Conservation (phyloP, 2,888 invertebrate species). For the Drosophila sordidula region DNA sequence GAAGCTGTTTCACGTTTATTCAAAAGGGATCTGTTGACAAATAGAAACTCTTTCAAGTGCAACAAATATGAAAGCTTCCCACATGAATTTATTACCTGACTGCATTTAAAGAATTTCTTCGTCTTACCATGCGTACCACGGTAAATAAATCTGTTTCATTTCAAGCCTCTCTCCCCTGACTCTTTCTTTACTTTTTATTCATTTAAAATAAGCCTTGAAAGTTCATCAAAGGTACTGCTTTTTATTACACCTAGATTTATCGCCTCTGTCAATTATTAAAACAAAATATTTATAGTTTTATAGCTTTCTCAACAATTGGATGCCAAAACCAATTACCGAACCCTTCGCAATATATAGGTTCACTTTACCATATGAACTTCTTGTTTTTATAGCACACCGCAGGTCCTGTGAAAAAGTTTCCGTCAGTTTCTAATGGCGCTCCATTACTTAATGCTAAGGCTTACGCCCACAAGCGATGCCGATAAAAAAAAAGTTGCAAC, state of each 20-base stretch:
- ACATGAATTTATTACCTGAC: too few relatives aligned
- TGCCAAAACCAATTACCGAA: constrained; percentile 20
- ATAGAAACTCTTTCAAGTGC: neutral
- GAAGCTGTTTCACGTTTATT: constrained; percentile 3
- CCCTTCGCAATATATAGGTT: constrained; percentile 17
- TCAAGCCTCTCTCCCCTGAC: too few relatives aligned
- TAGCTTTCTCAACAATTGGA: constrained; percentile 16
- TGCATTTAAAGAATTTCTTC: too few relatives aligned
- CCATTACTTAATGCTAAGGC: constrained; percentile 74
- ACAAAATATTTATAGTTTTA: constrained; percentile 25
- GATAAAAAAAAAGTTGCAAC: constrained; percentile 62
- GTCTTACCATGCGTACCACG: too few relatives aligned
- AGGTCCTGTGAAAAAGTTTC: constrained; percentile 38
- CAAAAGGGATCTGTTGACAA: constrained; percentile 4
- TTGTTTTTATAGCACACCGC: constrained; percentile 33
- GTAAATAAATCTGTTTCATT: too few relatives aligned
- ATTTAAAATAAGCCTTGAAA: too few relatives aligned
- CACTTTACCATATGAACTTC: constrained; percentile 26
- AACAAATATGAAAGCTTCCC: neutral
- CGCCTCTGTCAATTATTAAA: neutral
- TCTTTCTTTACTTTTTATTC: too few relatives aligned
- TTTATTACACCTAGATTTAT: constrained; percentile 5
- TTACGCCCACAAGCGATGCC: constrained; percentile 46
- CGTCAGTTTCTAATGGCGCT: constrained; percentile 57
- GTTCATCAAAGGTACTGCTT: neutral